phyloP scores from a whole-genome alignment of 2,888 invertebrate genomes.

The Yponomeuta cagnagella region DNA sequence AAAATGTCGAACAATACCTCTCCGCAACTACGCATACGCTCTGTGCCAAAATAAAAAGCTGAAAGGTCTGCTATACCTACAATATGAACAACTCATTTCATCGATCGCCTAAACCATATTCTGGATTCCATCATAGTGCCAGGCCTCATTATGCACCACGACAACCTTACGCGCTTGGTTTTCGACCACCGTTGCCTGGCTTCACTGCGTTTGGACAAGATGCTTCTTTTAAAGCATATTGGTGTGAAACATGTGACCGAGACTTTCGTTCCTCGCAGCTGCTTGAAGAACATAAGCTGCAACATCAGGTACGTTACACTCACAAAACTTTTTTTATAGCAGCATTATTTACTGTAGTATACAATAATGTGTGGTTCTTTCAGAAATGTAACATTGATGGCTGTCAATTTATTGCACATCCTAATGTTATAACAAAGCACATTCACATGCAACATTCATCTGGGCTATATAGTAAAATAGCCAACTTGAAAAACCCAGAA shows the following conservation, averaged over 20 bases:
- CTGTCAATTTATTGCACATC: slow-evolving; percentile 86
- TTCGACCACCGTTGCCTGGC: neutral
- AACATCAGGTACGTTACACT: slow-evolving; percentile 76
- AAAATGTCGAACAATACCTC: no score
- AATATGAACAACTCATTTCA: slow-evolving; percentile 7
- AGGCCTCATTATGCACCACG: neutral
- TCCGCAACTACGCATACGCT: no score
- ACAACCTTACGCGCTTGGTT: neutral
- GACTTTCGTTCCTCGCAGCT: slow-evolving; percentile 78
- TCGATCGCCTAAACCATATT: slow-evolving; percentile 1
- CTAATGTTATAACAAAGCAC: slow-evolving; percentile 87
- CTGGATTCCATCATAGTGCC: neutral
- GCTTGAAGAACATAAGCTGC: slow-evolving; percentile 80
- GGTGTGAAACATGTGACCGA: slow-evolving; percentile 89
- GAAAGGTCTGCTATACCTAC: neutral
- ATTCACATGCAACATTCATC: slow-evolving; percentile 88
- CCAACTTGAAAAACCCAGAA: slow-evolving; percentile 84
- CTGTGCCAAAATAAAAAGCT: neutral
- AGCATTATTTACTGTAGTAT: no score
- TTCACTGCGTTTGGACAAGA: slow-evolving; percentile 1
- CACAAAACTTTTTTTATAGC: neutral
- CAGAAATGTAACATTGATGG: slow-evolving; percentile 86
- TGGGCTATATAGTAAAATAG: slow-evolving; percentile 88
- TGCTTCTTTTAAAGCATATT: slow-evolving; percentile 44
- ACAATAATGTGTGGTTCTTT: slow-evolving; percentile 25